A percentile compares a stretch with the other conserved stretches of the same genome.
phyloP scores from a whole-genome alignment of 1,140 invertebrate species.

The Zaprionus ornatus region DNA sequence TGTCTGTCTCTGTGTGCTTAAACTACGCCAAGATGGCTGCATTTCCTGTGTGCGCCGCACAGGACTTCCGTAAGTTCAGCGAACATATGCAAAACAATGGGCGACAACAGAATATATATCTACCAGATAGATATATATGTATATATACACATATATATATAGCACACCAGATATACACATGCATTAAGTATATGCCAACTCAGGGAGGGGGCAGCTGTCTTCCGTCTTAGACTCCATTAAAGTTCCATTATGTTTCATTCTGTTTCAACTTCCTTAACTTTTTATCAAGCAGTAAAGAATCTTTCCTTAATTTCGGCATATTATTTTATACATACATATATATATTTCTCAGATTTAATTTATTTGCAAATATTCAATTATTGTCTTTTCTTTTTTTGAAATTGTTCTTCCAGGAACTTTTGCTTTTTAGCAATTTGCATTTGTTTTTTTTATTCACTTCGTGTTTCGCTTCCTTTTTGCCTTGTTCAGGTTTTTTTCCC shows the following conservation, averaged over 20 bases:
- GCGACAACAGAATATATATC: constrained; percentile 16
- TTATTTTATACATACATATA: background rate
- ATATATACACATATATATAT: background rate
- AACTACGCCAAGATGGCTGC: constrained; percentile 39
- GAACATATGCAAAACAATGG: constrained; percentile 42
- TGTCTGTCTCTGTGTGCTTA: background rate
- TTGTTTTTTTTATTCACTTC: constrained; percentile 1
- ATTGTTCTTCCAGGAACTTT: constrained; percentile 12
- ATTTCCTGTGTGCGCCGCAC: constrained; percentile 37
- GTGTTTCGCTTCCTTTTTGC: constrained; percentile 4
- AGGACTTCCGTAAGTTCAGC: constrained; percentile 27
- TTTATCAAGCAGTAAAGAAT: background rate
- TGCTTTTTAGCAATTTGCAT: constrained; percentile 24
- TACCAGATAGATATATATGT: background rate
- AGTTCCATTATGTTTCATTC: constrained; percentile 3
- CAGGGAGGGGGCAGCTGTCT: background rate
- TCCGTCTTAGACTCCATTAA: background rate
- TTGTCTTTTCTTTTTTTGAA: constrained; percentile 10
- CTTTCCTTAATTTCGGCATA: background rate
- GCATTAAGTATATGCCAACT: constrained; percentile 13
- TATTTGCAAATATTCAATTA: constrained; percentile 31
- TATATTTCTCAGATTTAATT: constrained; percentile 20
- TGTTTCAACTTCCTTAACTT: background rate
- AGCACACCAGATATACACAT: background rate
- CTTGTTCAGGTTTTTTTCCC: background rate